phyloP scores from a whole-genome alignment of 2,888 invertebrate species.

The Coleophora flavipennella region DNA sequence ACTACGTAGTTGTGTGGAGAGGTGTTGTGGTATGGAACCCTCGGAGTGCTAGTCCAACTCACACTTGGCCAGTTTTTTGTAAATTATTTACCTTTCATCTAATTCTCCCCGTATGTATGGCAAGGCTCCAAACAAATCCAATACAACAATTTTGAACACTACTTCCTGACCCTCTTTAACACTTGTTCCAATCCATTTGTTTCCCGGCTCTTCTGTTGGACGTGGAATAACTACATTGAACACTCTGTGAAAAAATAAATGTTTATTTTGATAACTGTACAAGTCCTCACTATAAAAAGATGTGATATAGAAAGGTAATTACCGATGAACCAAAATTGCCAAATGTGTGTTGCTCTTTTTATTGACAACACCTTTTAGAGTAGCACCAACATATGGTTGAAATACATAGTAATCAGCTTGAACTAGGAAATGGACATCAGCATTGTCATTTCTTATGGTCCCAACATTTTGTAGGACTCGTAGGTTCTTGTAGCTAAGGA shows the following conservation, averaged over 20 bases:
- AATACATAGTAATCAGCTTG: conserved; percentile 79
- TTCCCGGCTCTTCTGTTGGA: conserved; percentile 58
- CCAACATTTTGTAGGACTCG: conserved; percentile 72
- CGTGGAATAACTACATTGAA: conserved; percentile 81
- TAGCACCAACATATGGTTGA: conserved; percentile 74
- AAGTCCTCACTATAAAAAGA: not conserved
- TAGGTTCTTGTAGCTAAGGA: conserved; percentile 78
- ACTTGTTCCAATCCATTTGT: conserved; percentile 72
- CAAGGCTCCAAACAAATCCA: conserved; percentile 72
- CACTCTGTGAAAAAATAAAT: conserved; percentile 42
- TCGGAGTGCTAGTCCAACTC: no score
- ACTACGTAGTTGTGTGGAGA: no score
- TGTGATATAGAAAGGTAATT: conserved; percentile 8
- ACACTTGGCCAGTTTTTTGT: not conserved
- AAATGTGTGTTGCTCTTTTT: conserved; percentile 78
- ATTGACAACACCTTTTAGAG: conserved; percentile 76
- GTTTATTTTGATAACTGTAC: not conserved
- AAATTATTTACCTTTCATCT: conserved; percentile 50
- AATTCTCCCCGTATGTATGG: conserved; percentile 77
- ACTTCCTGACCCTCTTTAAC: conserved; percentile 75
- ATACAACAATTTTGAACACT: conserved; percentile 69
- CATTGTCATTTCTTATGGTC: conserved; percentile 74
- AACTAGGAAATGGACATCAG: conserved; percentile 77
- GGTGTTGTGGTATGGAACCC: no score
- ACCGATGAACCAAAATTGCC: conserved; percentile 77